Conservation (phyloP, 2,113 vertebrate species). For the Aphyosemion australe region DNA sequence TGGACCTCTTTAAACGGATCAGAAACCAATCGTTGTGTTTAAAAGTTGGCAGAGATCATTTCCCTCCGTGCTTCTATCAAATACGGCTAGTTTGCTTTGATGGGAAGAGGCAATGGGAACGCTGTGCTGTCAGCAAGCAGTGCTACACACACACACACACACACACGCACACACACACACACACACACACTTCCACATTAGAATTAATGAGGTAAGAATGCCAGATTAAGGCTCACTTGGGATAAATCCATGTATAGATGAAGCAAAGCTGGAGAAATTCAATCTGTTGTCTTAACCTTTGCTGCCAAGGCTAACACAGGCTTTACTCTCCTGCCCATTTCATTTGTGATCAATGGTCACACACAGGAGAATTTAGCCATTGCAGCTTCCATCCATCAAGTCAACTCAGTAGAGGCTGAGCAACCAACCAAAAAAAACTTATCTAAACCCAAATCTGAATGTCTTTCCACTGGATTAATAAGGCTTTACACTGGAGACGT, state of each 20-base stretch:
- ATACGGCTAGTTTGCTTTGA: slow-evolving; percentile 25
- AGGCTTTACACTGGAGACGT: slow-evolving; percentile 12
- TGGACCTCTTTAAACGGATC: slow-evolving; percentile 32
- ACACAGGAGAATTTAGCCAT: slow-evolving; percentile 22
- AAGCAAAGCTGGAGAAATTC: slow-evolving; percentile 62
- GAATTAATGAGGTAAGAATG: slow-evolving; percentile 63
- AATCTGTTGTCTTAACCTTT: slow-evolving; percentile 69
- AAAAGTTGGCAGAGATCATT: slow-evolving; percentile 46
- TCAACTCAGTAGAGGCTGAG: slow-evolving; percentile 3
- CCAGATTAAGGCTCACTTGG: slow-evolving; percentile 49
- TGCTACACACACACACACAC: neutral
- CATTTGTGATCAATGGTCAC: slow-evolving; percentile 39
- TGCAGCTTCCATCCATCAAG: slow-evolving; percentile 36
- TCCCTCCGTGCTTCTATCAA: slow-evolving; percentile 32
- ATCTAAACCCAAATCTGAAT: slow-evolving; percentile 28
- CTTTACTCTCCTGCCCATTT: slow-evolving; percentile 32
- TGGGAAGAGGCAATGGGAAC: slow-evolving; percentile 7
- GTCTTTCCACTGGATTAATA: slow-evolving; percentile 23
- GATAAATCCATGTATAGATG: slow-evolving; percentile 70
- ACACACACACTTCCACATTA: slow-evolving; percentile 7
- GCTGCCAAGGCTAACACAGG: slow-evolving; percentile 32
- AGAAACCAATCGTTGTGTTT: slow-evolving; percentile 49
- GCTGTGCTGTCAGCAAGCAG: slow-evolving; percentile 10
- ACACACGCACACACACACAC: neutral
- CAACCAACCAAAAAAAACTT: slow-evolving; percentile 14